phyloP scores from a whole-genome alignment of 2,888 invertebrate species.

The Deroplatys truncata region DNA sequence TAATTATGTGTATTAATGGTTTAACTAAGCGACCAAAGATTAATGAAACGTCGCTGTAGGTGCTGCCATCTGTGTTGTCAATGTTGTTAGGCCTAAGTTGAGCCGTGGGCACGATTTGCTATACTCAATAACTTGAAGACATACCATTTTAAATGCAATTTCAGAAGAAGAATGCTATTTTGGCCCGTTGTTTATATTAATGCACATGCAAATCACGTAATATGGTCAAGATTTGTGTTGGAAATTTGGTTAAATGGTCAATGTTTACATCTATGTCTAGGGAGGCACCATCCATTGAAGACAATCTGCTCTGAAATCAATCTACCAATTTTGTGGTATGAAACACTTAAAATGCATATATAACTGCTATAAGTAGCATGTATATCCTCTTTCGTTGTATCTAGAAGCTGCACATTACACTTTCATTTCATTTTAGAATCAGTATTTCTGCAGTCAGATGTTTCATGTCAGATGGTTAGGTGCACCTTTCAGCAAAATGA shows the following conservation, averaged over 20 bases:
- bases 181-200: neutral
- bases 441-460: neutral
- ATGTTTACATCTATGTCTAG: slow-evolving; percentile 31
- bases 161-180: slow-evolving; percentile 1
- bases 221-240: slow-evolving; percentile 16
- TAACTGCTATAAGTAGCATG: neutral
- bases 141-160: slow-evolving; percentile 20
- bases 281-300: slow-evolving; percentile 29
- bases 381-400: neutral
- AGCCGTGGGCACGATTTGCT: slow-evolving; percentile 42
- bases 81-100: slow-evolving; percentile 63
- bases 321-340: neutral
- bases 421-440: neutral
- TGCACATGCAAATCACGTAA: neutral
- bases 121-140: slow-evolving; percentile 24
- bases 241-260: slow-evolving; percentile 20
- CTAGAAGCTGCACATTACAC: neutral
- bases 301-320: slow-evolving; percentile 26
- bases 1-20: slow-evolving; percentile 19
- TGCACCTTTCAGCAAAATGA: neutral
- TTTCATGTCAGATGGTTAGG: neutral
- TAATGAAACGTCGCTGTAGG: slow-evolving; percentile 47
- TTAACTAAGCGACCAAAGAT: slow-evolving; percentile 30
- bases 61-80: slow-evolving; percentile 80
- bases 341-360: neutral